These are phyloP conservation scores for Norana najaformis DNA, from an alignment of 2,888 invertebrate genomes.

Conservation along the genomic window DNA sequence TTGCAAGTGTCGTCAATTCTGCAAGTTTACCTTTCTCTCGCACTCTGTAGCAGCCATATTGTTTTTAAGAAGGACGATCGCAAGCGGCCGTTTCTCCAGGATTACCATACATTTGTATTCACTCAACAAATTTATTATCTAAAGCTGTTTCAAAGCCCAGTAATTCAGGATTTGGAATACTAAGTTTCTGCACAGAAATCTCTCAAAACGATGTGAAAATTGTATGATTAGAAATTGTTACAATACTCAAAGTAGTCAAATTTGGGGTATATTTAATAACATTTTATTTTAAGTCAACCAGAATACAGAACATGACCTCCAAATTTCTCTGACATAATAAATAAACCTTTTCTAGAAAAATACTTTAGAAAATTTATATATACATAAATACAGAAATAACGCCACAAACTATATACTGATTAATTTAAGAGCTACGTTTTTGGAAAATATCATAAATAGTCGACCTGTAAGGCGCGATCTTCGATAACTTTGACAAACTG, in stretches of 20 bases:
- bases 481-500: slow-evolving; percentile 90
- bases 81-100: too few species aligned
- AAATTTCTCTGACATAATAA: neutral
- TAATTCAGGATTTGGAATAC: too few species aligned
- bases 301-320: neutral
- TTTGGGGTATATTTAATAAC: neutral
- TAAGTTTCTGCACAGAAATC: too few species aligned
- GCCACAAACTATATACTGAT: neutral
- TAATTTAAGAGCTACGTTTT: neutral
- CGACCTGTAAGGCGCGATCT: slow-evolving; percentile 14
- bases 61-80: too few species aligned
- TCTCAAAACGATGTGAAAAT: neutral
- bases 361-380: neutral
- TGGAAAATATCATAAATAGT: neutral
- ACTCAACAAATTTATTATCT: too few species aligned
- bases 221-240: neutral
- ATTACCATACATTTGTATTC: too few species aligned
- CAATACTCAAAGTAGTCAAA: neutral
- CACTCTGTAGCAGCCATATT: too few species aligned
- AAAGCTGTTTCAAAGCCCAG: too few species aligned
- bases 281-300: neutral
- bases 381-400: neutral
- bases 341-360: neutral
- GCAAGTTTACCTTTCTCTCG: too few species aligned
- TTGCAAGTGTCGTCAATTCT: too few species aligned